phyloP scores from a whole-genome alignment of 2,113 vertebrate genomes.

The Paracanthobrama guichenoti region DNA sequence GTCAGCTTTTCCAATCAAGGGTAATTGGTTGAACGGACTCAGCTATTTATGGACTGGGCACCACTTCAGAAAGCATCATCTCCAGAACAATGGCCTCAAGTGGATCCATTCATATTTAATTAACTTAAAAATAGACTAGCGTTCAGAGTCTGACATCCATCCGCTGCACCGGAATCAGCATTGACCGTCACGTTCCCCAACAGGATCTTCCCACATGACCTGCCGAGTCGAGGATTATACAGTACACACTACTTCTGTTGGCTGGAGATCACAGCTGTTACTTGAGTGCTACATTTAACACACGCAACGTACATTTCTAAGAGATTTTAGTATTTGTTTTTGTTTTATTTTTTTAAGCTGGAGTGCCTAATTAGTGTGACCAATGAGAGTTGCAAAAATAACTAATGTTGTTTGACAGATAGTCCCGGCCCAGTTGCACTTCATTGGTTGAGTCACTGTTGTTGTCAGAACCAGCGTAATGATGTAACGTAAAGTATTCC shows the following conservation, averaged over 20 bases:
- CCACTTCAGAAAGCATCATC: conserved; percentile 45
- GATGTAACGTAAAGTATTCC: too few species aligned
- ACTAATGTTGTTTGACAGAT: neutral
- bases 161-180: neutral
- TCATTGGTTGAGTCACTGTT: too few species aligned
- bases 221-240: neutral
- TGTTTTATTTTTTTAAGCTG: neutral
- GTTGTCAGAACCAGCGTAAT: too few species aligned
- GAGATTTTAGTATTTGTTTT: neutral
- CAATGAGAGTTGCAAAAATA: neutral
- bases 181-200: neutral
- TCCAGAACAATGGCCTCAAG: neutral
- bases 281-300: neutral
- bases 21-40: neutral
- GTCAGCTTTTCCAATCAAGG: neutral
- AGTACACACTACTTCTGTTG: neutral
- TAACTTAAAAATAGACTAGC: conserved; percentile 44
- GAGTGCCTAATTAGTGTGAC: neutral
- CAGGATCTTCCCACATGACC: neutral
- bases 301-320: neutral
- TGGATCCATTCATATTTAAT: conserved; percentile 49
- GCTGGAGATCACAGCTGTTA: neutral
- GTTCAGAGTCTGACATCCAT: neutral
- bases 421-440: too few species aligned
- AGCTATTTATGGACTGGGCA: neutral